phyloP scores from a whole-genome alignment of 2,888 invertebrate genomes.

The Leptinotarsa peninsularis region DNA sequence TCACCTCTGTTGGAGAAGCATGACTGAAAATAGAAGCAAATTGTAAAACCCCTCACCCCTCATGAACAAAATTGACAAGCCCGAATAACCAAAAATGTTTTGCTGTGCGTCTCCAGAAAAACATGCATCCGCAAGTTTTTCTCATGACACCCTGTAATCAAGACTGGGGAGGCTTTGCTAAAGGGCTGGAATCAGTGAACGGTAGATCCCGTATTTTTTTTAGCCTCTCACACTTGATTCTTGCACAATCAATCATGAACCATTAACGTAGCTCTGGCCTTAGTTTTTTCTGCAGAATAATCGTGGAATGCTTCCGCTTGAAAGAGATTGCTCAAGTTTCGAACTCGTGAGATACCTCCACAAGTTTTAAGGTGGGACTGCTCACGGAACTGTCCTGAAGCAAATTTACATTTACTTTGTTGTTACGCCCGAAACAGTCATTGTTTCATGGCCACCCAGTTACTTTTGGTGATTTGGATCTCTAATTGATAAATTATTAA shows the following conservation, averaged over 20 bases:
- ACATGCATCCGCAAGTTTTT: no score
- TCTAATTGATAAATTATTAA: neutral
- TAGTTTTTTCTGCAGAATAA: slow-evolving; percentile 1
- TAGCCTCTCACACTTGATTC: neutral
- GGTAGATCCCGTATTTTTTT: no score
- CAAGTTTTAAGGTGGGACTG: slow-evolving; percentile 12
- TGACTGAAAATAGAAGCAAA: no score
- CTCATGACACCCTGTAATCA: no score
- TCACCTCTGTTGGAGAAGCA: no score
- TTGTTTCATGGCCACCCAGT: slow-evolving; percentile 20
- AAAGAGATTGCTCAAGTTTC: slow-evolving; percentile 15
- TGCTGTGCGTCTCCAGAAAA: no score
- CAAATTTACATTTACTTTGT: slow-evolving; percentile 12
- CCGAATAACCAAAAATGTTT: no score
- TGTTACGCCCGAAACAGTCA: slow-evolving; percentile 14
- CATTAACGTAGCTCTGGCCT: neutral
- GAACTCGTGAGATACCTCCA: slow-evolving; percentile 13
- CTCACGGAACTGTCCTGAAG: slow-evolving; percentile 18
- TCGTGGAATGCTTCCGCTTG: slow-evolving; percentile 2
- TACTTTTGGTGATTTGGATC: slow-evolving; percentile 15
- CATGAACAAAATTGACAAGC: no score
- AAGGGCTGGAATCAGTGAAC: no score
- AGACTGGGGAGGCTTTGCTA: no score
- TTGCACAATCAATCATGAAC: neutral
- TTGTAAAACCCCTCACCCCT: no score